Conservation (phyloP, 92 coral and sea anemone genomes). For the Pocillopora meandrina region DNA sequence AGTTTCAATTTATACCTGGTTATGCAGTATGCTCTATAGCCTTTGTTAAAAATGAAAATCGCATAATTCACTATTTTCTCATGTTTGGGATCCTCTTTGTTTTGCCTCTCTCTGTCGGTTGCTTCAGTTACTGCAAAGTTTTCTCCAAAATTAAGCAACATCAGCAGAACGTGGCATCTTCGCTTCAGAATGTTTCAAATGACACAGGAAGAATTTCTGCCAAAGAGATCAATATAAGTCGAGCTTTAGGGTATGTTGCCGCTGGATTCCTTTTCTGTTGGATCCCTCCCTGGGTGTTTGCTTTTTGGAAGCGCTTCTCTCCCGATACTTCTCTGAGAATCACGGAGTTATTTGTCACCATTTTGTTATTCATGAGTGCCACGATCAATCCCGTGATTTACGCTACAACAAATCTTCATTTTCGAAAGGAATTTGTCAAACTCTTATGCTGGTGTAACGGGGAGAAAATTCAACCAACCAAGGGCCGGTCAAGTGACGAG, state of each 20-base stretch:
- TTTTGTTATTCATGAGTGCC: no score
- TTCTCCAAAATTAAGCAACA: slow-evolving; percentile 10
- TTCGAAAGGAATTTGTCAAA: no score
- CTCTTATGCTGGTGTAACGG: no score
- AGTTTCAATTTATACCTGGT: slow-evolving; percentile 28
- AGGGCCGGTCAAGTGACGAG: no score
- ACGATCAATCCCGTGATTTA: no score
- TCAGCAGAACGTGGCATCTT: neutral
- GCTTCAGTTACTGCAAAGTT: neutral
- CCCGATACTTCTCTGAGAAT: no score
- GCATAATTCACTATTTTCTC: slow-evolving; percentile 25
- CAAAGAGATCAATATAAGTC: neutral
- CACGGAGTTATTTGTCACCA: no score
- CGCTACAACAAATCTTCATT: no score
- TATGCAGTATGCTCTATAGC: slow-evolving; percentile 43
- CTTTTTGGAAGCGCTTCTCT: neutral
- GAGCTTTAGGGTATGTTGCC: neutral
- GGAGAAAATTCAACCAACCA: no score
- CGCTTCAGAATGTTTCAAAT: neutral
- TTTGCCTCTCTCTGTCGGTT: slow-evolving; percentile 11
- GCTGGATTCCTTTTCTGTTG: slow-evolving; percentile 22
- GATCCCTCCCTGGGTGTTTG: slow-evolving; percentile 8
- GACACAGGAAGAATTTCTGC: neutral
- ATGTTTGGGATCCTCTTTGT: slow-evolving; percentile 8
- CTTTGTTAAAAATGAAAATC: neutral